Evolutionary conservation across 2,113 vertebrate species (phyloP), one percentile per base, ranked within the genome.

Genomic region (Stomatorhinus ivindoensis): DNA sequence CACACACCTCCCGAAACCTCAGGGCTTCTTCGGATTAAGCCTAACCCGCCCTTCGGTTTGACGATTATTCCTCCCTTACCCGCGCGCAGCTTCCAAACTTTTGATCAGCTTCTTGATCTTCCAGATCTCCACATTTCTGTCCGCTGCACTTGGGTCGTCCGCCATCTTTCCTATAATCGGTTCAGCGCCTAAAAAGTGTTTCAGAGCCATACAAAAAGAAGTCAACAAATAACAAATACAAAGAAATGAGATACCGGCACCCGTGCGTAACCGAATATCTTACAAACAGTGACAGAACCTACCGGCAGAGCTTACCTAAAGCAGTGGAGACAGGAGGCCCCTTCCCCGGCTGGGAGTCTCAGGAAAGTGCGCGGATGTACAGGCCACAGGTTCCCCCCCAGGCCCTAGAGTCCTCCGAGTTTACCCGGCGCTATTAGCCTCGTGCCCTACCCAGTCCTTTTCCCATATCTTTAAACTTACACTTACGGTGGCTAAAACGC

Each of bases 21-120:
- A 3, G 61, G 3, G n/a, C n/a, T 65, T 27, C n/a, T 44, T 27
- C 2, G 24, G 44, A 42, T 44, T 44, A 47, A 27, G 24, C 44
- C 87, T 10, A 46, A 24, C 6, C 4, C 7, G 11, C 42, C 61
- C 13, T 61, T 61, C 19, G 4, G 2, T 31, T 55, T 83, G 0
- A 6, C 88, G 19, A 73, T 11, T n/a, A 35, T 48, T 15, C 1
- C 69, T 42, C 19, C 69, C 97, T 95, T 95, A 99, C 98, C 98
- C 98, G 89, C 98, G 96, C 91, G 98, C 97, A 91, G 97, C 97
- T 94, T 98, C 97, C 95, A 99, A 96, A 97, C 98, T 99, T 95
- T 98, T 98, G 92, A 99, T 98, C 94, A 99, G 97, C 95, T 99
- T 99, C 96, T 99, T 99, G 95, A 99, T 99, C 96, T 98, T 99